Percentiles rank a stretch among this genome's conserved stretches.
Evolutionary conservation across 2,113 vertebrate species (phyloP).

Genomic region (Clinocottus analis): DNA sequence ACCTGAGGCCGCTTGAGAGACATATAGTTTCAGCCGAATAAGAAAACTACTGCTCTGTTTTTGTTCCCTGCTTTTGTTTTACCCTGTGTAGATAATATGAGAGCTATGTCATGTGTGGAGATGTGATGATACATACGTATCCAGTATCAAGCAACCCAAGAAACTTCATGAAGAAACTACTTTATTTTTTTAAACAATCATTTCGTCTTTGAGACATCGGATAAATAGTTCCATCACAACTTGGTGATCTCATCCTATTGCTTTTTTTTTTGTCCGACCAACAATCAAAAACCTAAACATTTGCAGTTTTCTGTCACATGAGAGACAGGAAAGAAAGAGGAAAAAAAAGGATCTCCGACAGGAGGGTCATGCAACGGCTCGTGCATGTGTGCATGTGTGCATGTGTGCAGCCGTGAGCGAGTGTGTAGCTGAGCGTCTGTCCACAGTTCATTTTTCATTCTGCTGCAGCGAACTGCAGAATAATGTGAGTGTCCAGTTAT

Average conservation of each 20-base stretch:
- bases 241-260: not conserved
- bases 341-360: too few species aligned
- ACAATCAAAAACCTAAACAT: not conserved
- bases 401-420: too few species aligned
- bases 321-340: not conserved
- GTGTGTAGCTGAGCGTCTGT: too few species aligned
- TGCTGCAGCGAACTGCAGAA: not conserved
- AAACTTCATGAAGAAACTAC: not conserved
- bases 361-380: too few species aligned
- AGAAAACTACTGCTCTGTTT: not conserved
- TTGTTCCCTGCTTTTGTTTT: not conserved
- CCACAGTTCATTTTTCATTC: not conserved
- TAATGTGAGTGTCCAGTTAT: not conserved
- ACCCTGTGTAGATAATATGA: not conserved
- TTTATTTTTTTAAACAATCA: not conserved
- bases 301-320: not conserved
- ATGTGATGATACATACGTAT: not conserved
- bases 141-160: not conserved
- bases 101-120: not conserved
- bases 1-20: constrained; percentile 10
- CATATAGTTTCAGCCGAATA: not conserved
- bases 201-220: not conserved
- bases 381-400: too few species aligned
- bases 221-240: not conserved
- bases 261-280: not conserved